Conservation (phyloP, 2,113 vertebrate species). For the Gambusia holbrooki region DNA sequence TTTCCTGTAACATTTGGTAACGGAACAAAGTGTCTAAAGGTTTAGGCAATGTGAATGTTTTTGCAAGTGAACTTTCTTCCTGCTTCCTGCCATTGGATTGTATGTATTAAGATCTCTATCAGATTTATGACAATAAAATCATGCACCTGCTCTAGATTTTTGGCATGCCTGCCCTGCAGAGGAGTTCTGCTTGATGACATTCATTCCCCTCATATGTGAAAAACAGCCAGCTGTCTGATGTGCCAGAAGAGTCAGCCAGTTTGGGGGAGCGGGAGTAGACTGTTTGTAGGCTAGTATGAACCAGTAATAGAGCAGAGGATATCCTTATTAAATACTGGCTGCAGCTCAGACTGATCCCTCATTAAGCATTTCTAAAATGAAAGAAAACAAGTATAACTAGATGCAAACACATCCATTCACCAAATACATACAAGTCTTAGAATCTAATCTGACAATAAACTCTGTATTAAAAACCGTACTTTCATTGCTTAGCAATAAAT, state of each 20-base stretch:
- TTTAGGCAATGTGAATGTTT: background rate
- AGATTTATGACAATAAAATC: conserved; percentile 8
- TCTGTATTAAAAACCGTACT: background rate
- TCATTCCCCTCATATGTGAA: conserved; percentile 15
- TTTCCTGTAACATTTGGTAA: background rate
- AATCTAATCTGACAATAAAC: conserved; percentile 11
- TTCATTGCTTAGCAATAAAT: conserved; percentile 1
- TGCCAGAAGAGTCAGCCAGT: conserved; percentile 6
- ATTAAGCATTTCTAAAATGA: conserved; percentile 27
- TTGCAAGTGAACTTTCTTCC: background rate
- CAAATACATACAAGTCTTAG: conserved; percentile 10
- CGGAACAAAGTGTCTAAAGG: background rate
- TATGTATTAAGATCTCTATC: background rate
- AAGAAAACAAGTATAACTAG: background rate
- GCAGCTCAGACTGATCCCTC: conserved; percentile 11
- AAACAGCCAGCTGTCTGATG: background rate
- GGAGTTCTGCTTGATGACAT: conserved; percentile 14
- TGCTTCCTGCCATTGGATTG: background rate
- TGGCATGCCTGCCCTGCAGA: conserved; percentile 5
- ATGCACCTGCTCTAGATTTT: conserved; percentile 4
- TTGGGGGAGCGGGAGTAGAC: background rate
- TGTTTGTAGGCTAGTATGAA: conserved; percentile 18
- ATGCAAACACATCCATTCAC: conserved; percentile 1
- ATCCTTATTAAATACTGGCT: conserved; percentile 28
- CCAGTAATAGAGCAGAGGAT: conserved; percentile 4